Conservation (phyloP, 2,113 vertebrate genomes). For the Psammodynastes pulverulentus region DNA sequence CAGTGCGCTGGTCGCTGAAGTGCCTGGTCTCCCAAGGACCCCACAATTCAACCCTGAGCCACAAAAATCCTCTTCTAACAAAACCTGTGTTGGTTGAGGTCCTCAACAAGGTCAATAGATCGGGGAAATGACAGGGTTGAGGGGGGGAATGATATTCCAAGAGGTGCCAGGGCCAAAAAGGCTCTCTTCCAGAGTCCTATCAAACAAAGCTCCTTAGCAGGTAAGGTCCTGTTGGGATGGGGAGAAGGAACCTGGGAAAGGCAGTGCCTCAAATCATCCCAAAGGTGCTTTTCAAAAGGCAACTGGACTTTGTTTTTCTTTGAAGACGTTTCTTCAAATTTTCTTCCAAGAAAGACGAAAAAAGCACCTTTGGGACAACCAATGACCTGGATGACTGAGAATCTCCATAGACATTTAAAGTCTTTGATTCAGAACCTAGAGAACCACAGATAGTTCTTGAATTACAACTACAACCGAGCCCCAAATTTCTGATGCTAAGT, state of each 20-base stretch:
- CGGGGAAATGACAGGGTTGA: background rate
- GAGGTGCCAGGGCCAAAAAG: background rate
- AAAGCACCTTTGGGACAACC: too few species aligned
- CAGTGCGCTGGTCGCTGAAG: too few species aligned
- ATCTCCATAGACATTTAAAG: background rate
- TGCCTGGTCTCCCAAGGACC: background rate
- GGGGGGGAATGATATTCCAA: background rate
- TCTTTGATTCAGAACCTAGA: background rate
- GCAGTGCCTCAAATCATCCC: background rate
- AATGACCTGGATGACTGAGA: too few species aligned
- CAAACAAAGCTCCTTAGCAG: background rate
- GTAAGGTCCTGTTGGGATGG: background rate
- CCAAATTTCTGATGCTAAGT: background rate
- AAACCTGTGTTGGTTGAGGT: background rate
- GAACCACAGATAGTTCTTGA: background rate
- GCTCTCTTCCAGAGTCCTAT: background rate
- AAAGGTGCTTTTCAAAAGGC: background rate
- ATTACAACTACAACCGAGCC: background rate
- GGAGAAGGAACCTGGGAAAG: background rate
- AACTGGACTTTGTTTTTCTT: too few species aligned
- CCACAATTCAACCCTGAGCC: background rate
- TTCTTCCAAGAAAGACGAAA: too few species aligned
- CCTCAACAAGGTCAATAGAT: background rate
- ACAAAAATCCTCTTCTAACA: background rate
- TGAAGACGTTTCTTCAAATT: too few species aligned